Evolutionary conservation across 2,113 vertebrate genomes (phyloP), one percentile per base, ranked within the genome.

Genomic region (Columba livia): DNA sequence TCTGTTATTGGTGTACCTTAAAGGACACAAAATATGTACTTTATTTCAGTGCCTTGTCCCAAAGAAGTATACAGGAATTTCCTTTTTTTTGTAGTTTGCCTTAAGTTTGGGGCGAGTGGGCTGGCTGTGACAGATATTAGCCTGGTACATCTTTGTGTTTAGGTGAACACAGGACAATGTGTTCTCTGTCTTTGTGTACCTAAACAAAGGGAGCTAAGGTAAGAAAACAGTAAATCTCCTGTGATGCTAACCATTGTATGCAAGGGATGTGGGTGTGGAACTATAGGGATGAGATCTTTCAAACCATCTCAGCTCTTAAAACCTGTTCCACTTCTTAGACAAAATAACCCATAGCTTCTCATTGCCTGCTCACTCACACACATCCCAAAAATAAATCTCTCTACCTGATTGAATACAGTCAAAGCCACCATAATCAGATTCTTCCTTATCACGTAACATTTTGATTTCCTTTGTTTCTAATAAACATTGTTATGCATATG

Each of bases 201-300:
- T 64, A 31, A 72, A 31, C 17, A 60, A 75, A 48, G 23, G n/a
- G 80, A 36, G 40, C 3, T 6, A 44, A 64, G n/a, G 56, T 21
- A 47, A 61, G 24, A 38, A 48, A 50, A 28, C 0, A 10, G 5
- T 9, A 19, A 31, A 12, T 10, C 2, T n/a, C 12, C 21, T 67
- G 13, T 62, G 36, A 20, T 40, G 31, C 18, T 42, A 6, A 66
- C 9, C 17, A 6, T 21, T 44, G 9, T 31, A 14, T 65, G 54
- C 32, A 75, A 42, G 58, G 72, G n/a, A 15, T 47, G 13, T 11
- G 50, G 15, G 10, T 86, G 42, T 87, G 57, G 15, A 79, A 54
- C 15, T 48, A 4, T 3, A 61, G 26, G 40, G 34, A 10, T 36
- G 21, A 66, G 73, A 57, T 15, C 34, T 81, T 32, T 56, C 20